Base-by-base conservation (phyloP, 2,797 vertebrate species). In the Sebastes paucispinis region DNA sequence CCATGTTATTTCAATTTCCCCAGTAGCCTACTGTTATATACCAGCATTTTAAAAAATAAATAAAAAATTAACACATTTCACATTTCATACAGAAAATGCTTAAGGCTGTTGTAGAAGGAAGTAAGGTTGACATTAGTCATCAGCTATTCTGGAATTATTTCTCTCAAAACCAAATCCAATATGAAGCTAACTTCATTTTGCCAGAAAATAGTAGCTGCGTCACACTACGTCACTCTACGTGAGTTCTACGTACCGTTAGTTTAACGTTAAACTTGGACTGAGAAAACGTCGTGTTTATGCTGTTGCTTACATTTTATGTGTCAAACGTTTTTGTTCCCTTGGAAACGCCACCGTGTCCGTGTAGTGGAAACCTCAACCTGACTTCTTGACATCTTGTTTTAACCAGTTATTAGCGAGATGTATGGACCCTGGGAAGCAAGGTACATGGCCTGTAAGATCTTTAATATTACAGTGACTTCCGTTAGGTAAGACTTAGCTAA, bases 131-230 rank as follows among this genome's bases (percentile, higher is more conserved):
- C 29, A n/a, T 64, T 24, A 31, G 2, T 32, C 6, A 34, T 10
- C 0, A 27, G 0, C 3, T 34, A 20, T 8, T 4, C 18, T 50
- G 24, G 25, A 4, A 14, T 20, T 2, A 20, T 66, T 16, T 5
- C 43, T 10, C 6, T 24, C 1, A 10, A 11, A 55, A 18, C 3
- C 43, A 8, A 47, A 18, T 7, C 18, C 52, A 50, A 54, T 5
- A 34, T 62, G 0, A 72, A 77, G 0, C 71, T 6, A 10, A 76
- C 73, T 76, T 71, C 36, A 25, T 11, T 0, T 25, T 29, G 7
- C 13, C 5, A 20, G 3, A n/a, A 18, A 27, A 27, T 2, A 0
- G 10, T 2, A 10, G 2, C 18, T 39, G 24, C 31, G 6, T 1
- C n/a, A 22, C 43, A 7, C 36, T 0, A 13, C 31, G 55, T 39